Base-by-base conservation (phyloP, 2,888 invertebrate genomes). In the Alviniconcha strummeri region DNA sequence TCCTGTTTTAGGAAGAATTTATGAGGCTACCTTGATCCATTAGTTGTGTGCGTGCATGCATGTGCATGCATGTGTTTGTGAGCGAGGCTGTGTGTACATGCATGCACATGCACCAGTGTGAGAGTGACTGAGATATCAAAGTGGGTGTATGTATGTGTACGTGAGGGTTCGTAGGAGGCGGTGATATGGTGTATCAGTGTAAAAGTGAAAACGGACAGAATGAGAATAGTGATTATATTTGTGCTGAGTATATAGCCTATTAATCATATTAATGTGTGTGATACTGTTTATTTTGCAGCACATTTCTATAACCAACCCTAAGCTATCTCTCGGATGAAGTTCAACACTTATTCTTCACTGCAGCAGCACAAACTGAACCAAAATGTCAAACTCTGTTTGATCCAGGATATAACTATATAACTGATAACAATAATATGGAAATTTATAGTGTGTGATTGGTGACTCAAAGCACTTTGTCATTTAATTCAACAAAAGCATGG, bases 41-140 rank as follows among this genome's bases (percentile, higher is more conserved):
- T 8, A 8, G 71, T 71, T 17, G 71, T n/a, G 71, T 71, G 71
- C 19, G 17, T 74, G 74, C 15, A 7, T 74, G 74, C 55, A 11
- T 74, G 74, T 74, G 71, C 17, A 5, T 71, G 71, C 17, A 36
- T 74, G 74, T 52, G 74, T 74, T 19, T 74, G 74, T 74, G 74
- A 36, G 74, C 5, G 74, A 3, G 74, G 9, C n/a, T 71, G 71
- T 71, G 71, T 71, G 71, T 71, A n/a, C 17, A n/a, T 5, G 71
- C 17, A n/a, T 52, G 74, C n/a, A 11, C 15, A 15, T 74, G 74
- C 15, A n/a, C 55, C 36, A 13, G 9, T 74, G 36, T 52, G 74
- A 36, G 74, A 8, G 74, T 74, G 36, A 7, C 11, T 74, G 74
- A 8, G 52, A 5, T 19, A 9, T 19, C 7, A 13, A 36, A 0